phyloP scores from a whole-genome alignment of 2,888 invertebrate species.

The Ectemnius cavifrons region DNA sequence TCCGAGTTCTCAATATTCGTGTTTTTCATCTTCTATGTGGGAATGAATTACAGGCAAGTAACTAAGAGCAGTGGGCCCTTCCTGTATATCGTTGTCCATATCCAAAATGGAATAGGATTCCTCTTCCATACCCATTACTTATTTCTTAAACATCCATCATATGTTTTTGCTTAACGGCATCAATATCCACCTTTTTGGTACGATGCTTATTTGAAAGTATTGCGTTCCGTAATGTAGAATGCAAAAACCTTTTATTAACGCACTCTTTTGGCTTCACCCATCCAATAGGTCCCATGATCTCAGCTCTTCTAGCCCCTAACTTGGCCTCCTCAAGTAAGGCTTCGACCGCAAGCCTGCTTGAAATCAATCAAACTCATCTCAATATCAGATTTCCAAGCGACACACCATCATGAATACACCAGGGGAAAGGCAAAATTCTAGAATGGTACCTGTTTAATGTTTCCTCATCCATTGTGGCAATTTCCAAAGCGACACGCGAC shows the following conservation, averaged over 20 bases:
- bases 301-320: slow-evolving; percentile 72
- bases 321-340: slow-evolving; percentile 75
- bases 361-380: not conserved
- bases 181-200: too few species aligned
- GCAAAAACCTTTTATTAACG: slow-evolving; percentile 75
- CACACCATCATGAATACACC: not conserved
- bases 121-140: too few species aligned
- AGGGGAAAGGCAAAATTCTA: not conserved
- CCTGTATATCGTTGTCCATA: too few species aligned
- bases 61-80: too few species aligned
- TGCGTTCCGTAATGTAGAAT: slow-evolving; percentile 73
- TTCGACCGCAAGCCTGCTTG: slow-evolving; percentile 70
- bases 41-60: too few species aligned
- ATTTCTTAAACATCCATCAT: too few species aligned
- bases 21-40: too few species aligned
- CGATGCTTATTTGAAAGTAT: slow-evolving; percentile 69
- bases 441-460: slow-evolving; percentile 65
- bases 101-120: too few species aligned
- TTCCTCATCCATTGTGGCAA: slow-evolving; percentile 67
- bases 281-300: slow-evolving; percentile 75
- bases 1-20: too few species aligned
- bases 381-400: too few species aligned
- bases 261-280: slow-evolving; percentile 75
- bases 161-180: too few species aligned
- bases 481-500: too few species aligned